phyloP scores from a whole-genome alignment of 2,888 invertebrate genomes.

The Eledona agricola region DNA sequence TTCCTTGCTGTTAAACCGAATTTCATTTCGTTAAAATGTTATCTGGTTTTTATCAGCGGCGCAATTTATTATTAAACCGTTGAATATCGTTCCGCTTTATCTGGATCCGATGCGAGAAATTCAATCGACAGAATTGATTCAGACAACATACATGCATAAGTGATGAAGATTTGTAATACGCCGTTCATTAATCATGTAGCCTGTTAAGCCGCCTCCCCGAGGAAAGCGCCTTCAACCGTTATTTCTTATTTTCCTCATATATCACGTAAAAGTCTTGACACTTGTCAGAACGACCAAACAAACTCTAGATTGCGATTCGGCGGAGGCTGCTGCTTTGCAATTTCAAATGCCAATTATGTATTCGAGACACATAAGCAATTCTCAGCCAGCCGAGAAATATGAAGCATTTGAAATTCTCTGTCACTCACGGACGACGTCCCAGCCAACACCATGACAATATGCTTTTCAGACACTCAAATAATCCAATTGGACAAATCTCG shows the following conservation, averaged over 20 bases:
- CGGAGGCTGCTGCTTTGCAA: constrained; percentile 53
- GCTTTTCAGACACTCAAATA: too few relatives aligned
- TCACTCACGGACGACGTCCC: constrained; percentile 55
- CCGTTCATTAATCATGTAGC: constrained; percentile 56
- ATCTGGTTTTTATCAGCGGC: constrained; percentile 12
- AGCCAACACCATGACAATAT: constrained; percentile 36
- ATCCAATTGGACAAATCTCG: too few relatives aligned
- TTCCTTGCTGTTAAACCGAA: constrained; percentile 26
- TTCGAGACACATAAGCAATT: constrained; percentile 62
- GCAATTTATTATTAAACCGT: constrained; percentile 19
- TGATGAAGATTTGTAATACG: constrained; percentile 39
- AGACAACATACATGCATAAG: constrained; percentile 40
- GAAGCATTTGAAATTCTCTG: constrained; percentile 59
- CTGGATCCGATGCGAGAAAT: constrained; percentile 9
- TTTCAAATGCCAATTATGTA: constrained; percentile 62
- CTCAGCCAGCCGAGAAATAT: constrained; percentile 61
- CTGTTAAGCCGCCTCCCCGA: constrained; percentile 54
- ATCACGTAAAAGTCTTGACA: constrained; percentile 59
- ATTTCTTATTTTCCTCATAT: constrained; percentile 62
- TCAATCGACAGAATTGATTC: constrained; percentile 38
- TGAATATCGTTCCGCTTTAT: constrained; percentile 6
- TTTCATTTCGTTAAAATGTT: constrained; percentile 28
- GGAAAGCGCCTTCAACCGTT: constrained; percentile 49
- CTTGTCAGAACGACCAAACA: constrained; percentile 55
- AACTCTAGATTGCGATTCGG: constrained; percentile 50